phyloP scores from a whole-genome alignment of 2,888 invertebrate species.

The Julus scandinavius region DNA sequence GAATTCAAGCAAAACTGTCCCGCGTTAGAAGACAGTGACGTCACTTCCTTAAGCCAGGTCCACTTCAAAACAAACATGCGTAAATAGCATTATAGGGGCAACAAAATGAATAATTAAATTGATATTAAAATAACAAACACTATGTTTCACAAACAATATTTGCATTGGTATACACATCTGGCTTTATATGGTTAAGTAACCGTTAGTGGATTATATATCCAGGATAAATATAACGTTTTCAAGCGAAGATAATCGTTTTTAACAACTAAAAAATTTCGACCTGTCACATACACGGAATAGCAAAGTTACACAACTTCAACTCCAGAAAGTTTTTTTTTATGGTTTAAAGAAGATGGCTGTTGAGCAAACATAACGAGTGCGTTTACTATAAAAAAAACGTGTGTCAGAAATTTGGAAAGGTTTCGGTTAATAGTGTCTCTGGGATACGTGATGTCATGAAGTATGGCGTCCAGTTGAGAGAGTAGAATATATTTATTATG shows the following conservation, averaged over 20 bases:
- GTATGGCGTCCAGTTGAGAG: not conserved
- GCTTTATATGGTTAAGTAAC: not conserved
- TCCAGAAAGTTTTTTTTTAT: not conserved
- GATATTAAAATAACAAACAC: not conserved
- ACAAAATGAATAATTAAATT: conserved; percentile 27
- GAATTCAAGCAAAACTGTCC: conserved; percentile 5
- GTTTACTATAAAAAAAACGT: not conserved
- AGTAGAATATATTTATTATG: not conserved
- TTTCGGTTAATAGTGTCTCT: not conserved
- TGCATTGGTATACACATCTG: too few species aligned
- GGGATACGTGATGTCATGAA: not conserved
- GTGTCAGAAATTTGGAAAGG: not conserved
- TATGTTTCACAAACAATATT: not conserved
- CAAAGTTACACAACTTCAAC: not conserved
- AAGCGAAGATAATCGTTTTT: not conserved
- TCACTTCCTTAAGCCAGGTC: conserved; percentile 33
- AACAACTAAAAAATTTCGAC: not conserved
- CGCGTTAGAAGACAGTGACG: not conserved
- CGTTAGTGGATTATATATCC: not conserved
- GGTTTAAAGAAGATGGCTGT: not conserved
- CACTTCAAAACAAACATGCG: not conserved
- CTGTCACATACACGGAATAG: not conserved
- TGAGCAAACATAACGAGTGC: not conserved
- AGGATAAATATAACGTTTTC: not conserved
- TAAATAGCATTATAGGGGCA: not conserved